These are phyloP conservation scores for Apeira syringaria DNA, from an alignment of 2,888 invertebrate species.

Conservation along the genomic window DNA sequence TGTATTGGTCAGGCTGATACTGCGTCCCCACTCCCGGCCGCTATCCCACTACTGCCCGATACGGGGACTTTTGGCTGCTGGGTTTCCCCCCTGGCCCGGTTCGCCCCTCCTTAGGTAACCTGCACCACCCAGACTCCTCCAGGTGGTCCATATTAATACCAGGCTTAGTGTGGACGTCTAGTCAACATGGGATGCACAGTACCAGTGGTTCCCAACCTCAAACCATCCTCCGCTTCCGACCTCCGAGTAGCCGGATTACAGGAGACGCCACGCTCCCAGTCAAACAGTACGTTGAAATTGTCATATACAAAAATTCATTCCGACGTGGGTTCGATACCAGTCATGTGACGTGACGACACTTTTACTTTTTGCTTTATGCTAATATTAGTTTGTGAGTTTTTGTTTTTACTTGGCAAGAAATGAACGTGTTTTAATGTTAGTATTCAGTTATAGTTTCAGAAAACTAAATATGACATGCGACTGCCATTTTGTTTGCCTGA, in stretches of 20 bases:
- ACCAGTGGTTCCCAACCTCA: slow-evolving; percentile 86
- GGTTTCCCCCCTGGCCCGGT: slow-evolving; percentile 99
- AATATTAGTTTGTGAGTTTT: no score
- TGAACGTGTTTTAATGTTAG: no score
- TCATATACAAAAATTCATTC: not conserved
- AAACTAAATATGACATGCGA: no score
- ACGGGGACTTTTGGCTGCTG: slow-evolving; percentile 99
- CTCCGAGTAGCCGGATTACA: slow-evolving; percentile 99
- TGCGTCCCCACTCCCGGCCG: slow-evolving; percentile 97
- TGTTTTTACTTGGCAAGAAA: no score
- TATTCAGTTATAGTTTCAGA: no score
- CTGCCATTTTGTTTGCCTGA: no score
- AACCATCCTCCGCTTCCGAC: slow-evolving; percentile 95
- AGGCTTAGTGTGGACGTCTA: slow-evolving; percentile 98
- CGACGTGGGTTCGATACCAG: not conserved
- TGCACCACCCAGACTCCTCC: slow-evolving; percentile 89
- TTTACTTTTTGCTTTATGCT: not conserved
- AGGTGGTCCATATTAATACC: slow-evolving; percentile 97
- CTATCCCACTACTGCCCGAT: slow-evolving; percentile 99
- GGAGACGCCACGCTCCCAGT: slow-evolving; percentile 99
- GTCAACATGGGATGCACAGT: slow-evolving; percentile 86
- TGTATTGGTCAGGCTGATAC: slow-evolving; percentile 90
- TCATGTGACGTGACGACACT: not conserved
- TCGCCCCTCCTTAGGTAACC: slow-evolving; percentile 98
- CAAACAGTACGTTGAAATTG: slow-evolving; percentile 21